Conservation (phyloP, 2,797 vertebrate genomes). For the Eulemur albifrons region DNA sequence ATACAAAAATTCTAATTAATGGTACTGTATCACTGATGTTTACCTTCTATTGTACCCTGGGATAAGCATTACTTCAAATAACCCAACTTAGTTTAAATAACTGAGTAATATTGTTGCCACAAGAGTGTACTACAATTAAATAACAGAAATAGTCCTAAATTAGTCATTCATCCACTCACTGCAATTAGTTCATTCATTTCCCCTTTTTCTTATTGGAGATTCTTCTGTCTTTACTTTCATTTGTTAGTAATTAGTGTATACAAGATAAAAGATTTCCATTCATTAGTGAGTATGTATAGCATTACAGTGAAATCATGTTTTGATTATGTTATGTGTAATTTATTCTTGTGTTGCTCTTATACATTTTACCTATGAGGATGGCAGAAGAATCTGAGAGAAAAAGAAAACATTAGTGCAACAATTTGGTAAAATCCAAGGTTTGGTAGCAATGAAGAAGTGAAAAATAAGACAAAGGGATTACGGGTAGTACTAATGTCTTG, state of each 20-base stretch:
- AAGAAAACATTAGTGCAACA: neutral
- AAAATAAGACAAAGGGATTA: neutral
- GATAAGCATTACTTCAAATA: constrained; percentile 6
- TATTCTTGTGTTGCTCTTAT: constrained; percentile 37
- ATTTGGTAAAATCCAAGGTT: neutral
- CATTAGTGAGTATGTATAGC: neutral
- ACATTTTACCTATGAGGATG: neutral
- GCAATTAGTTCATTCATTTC: constrained; percentile 13
- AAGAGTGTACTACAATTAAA: neutral
- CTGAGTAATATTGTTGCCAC: neutral
- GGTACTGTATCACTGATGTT: neutral
- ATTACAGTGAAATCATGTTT: constrained; percentile 40
- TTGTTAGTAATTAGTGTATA: neutral
- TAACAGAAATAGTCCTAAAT: constrained; percentile 31
- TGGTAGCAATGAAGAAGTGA: neutral
- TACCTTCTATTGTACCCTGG: neutral
- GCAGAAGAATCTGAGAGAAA: neutral
- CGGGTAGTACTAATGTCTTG: neutral
- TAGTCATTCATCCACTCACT: constrained; percentile 23
- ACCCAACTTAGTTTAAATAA: constrained; percentile 25
- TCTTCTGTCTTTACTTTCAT: constrained; percentile 45
- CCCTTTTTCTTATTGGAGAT: neutral
- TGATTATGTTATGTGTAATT: constrained; percentile 49
- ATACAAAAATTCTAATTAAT: constrained; percentile 27
- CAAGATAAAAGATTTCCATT: constrained; percentile 47